Evolutionary conservation across 2,113 vertebrate species (phyloP), one percentile per base, ranked within the genome.

Genomic region (Gobio gobio): DNA sequence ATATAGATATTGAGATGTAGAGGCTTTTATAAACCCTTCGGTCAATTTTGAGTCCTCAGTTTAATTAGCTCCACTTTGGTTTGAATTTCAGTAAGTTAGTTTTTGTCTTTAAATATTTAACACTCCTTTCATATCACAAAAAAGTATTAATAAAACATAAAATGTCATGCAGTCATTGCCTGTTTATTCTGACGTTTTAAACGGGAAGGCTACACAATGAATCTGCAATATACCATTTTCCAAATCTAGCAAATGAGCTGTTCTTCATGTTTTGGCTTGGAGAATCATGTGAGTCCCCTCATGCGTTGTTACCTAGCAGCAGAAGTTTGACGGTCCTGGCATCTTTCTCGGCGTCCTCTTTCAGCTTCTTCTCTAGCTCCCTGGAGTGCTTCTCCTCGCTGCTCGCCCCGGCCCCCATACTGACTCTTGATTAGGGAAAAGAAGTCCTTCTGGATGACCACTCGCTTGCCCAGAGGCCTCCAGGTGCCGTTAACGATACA

Each of bases 311-410:
- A 99, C 98, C 98, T 91, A 99, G 94, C 88, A 99, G 96, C 90
- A 99, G 96, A 90, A 99, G 95, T 90, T 99, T 99, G 91, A 99
- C 98, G 0, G 98, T 99, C 88, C 97, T 96, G 86, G 98, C 98
- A 70, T 99, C 98, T 87, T 92, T 97, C 90, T 99, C 98, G 0
- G 96, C 98, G 1, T 99, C 98, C 87, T 99, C 97, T 87, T 97
- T 98, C 88, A 99, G 95, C 90, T 96, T 99, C 94, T 98, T 99
- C 92, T 99, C 98, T 88, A 99, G 93, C 90, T 99, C 97, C 0
- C 94, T 96, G 86, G 98, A 99, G 89, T 96, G 98, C 86, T 99
- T 99, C 86, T 97, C 98, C 92, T 99, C 98, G 0, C 96, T 96
- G 0, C 98, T 99, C 83, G 96, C 98, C 89, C 98, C 98, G 1